Percentiles rank a stretch among this genome's conserved stretches.
phyloP scores from a whole-genome alignment of 2,113 vertebrate species.

The Psilopogon haemacephalus region DNA sequence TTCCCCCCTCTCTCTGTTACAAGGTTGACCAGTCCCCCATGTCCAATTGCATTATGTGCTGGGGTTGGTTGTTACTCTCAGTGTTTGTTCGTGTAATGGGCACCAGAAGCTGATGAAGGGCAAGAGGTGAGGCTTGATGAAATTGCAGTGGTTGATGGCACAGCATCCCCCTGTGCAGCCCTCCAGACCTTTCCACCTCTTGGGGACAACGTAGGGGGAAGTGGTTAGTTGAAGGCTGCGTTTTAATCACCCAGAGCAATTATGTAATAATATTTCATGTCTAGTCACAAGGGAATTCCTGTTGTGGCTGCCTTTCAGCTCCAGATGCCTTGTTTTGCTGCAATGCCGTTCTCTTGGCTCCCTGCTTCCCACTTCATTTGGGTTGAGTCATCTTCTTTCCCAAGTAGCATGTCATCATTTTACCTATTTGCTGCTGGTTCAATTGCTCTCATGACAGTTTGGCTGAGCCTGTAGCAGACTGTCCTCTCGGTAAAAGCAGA shows the following conservation, averaged over 20 bases:
- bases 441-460: neutral
- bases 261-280: conserved; percentile 33
- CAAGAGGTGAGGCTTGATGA: neutral
- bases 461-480: neutral
- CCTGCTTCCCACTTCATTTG: conserved; percentile 41
- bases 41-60: neutral
- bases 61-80: neutral
- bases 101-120: neutral
- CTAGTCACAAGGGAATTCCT: conserved; percentile 49
- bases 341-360: conserved; percentile 27
- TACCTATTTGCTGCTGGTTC: neutral
- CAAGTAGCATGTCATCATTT: neutral
- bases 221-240: neutral
- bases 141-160: neutral
- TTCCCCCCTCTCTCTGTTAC: neutral
- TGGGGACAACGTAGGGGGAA: neutral
- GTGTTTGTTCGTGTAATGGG: neutral
- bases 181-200: neutral
- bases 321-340: conserved; percentile 51
- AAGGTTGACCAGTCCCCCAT: neutral
- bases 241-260: conserved; percentile 42
- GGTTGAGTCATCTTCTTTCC: conserved; percentile 53
- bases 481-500: neutral
- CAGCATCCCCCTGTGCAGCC: fast-evolving
- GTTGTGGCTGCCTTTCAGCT: conserved; percentile 49